These are phyloP conservation scores for Yponomeuta plumbellus DNA, from an alignment of 2,888 invertebrate species.

Conservation along the genomic window DNA sequence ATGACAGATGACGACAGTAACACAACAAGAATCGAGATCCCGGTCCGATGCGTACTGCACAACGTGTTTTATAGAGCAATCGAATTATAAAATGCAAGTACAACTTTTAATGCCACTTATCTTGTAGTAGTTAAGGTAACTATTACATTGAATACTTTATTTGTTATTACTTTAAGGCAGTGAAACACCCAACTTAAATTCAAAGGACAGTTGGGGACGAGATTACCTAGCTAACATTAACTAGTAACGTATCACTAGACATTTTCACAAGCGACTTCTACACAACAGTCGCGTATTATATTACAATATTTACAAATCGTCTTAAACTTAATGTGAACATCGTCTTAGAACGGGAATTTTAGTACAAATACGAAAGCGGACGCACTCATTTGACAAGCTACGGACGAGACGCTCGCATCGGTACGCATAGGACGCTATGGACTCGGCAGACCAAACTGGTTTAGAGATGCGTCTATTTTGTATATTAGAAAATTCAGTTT, in stretches of 20 bases:
- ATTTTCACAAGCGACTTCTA: constrained; percentile 70
- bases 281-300: constrained; percentile 64
- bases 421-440: not conserved
- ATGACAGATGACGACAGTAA: not conserved
- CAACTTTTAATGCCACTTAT: constrained; percentile 47
- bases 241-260: constrained; percentile 71
- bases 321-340: constrained; percentile 53
- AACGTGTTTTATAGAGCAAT: not conserved
- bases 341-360: constrained; percentile 40
- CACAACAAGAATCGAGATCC: not conserved
- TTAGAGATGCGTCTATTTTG: not conserved
- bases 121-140: constrained; percentile 64
- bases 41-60: not conserved
- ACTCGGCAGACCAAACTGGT: not conserved
- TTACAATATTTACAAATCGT: constrained; percentile 75
- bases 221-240: constrained; percentile 75
- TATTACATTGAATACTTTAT: constrained; percentile 56
- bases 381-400: constrained; percentile 39
- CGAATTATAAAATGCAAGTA: constrained; percentile 12
- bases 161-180: constrained; percentile 71
- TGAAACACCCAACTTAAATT: constrained; percentile 75
- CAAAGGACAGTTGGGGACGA: constrained; percentile 73
- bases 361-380: constrained; percentile 56
- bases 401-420: not conserved
- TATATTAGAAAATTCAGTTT: not conserved